Percentiles rank a stretch among this genome's conserved stretches.
phyloP scores from a whole-genome alignment of 2,888 invertebrate genomes.

The Podotricha telesiphe region DNA sequence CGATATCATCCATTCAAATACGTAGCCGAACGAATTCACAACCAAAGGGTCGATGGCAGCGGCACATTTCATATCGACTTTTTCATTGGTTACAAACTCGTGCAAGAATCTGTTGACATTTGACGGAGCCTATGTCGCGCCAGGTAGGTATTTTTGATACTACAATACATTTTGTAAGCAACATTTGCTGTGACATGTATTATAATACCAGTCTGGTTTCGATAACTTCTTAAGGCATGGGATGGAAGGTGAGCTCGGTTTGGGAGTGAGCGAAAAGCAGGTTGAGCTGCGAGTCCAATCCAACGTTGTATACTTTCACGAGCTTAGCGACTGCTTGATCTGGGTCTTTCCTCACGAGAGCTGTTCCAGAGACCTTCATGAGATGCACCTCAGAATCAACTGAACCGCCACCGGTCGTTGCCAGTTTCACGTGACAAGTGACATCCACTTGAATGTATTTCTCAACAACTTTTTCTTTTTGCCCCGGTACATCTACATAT shows the following conservation, averaged over 20 bases:
- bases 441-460: constrained; percentile 88
- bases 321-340: constrained; percentile 81
- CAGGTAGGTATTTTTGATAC: constrained; percentile 68
- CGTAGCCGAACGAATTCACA: constrained; percentile 55
- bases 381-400: constrained; percentile 84
- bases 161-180: constrained; percentile 55
- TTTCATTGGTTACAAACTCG: constrained; percentile 66
- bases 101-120: constrained; percentile 69
- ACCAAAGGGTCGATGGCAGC: constrained; percentile 54
- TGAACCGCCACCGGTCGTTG: constrained; percentile 83
- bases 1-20: constrained; percentile 41
- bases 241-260: constrained; percentile 86
- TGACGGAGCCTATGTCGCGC: constrained; percentile 77
- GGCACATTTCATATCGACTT: constrained; percentile 50
- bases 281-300: constrained; percentile 87
- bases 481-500: constrained; percentile 81
- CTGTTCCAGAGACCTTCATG: constrained; percentile 87
- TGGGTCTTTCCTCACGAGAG: constrained; percentile 85
- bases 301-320: constrained; percentile 86
- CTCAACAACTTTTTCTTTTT: constrained; percentile 78
- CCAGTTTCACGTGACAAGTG: constrained; percentile 86
- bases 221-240: constrained; percentile 69
- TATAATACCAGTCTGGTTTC: constrained; percentile 68
- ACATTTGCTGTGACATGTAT: constrained; percentile 51
- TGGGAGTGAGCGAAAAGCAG: constrained; percentile 86